Percentiles rank a stretch among this genome's conserved stretches.
phyloP scores from a whole-genome alignment of 1,140 invertebrate species.

The Acromyrmex heyeri region DNA sequence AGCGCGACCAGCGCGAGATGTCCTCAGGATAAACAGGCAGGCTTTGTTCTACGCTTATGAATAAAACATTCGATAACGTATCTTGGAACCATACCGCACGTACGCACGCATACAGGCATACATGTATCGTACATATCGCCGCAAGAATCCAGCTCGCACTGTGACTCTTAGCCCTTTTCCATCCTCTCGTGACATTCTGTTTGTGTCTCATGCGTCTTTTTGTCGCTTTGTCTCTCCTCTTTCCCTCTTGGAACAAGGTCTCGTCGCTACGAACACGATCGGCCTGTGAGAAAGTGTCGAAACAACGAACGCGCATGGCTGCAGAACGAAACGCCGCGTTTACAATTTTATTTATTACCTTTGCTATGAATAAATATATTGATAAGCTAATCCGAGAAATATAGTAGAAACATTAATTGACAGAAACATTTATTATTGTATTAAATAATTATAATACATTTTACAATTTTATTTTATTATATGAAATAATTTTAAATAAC shows the following conservation, averaged over 20 bases:
- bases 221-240: slow-evolving; percentile 12
- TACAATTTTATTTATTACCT: not conserved
- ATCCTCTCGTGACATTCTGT: slow-evolving; percentile 71
- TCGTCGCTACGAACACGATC: slow-evolving; percentile 24
- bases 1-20: slow-evolving; percentile 80
- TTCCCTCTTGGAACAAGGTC: slow-evolving; percentile 17
- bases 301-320: not conserved
- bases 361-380: not conserved
- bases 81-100: slow-evolving; percentile 79
- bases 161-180: slow-evolving; percentile 69
- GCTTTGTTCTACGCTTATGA: slow-evolving; percentile 86
- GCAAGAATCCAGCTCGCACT: slow-evolving; percentile 66
- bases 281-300: slow-evolving; percentile 24
- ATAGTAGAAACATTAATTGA: not conserved
- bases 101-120: slow-evolving; percentile 58
- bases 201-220: slow-evolving; percentile 24
- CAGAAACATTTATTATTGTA: not conserved
- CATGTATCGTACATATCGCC: slow-evolving; percentile 47
- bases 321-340: not conserved
- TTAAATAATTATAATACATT: not conserved
- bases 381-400: not conserved
- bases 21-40: slow-evolving; percentile 85
- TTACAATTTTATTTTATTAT: not conserved
- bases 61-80: slow-evolving; percentile 87
- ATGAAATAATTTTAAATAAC: not conserved